Conservation (phyloP, 2,113 vertebrate genomes). For the Gavialis gangeticus region DNA sequence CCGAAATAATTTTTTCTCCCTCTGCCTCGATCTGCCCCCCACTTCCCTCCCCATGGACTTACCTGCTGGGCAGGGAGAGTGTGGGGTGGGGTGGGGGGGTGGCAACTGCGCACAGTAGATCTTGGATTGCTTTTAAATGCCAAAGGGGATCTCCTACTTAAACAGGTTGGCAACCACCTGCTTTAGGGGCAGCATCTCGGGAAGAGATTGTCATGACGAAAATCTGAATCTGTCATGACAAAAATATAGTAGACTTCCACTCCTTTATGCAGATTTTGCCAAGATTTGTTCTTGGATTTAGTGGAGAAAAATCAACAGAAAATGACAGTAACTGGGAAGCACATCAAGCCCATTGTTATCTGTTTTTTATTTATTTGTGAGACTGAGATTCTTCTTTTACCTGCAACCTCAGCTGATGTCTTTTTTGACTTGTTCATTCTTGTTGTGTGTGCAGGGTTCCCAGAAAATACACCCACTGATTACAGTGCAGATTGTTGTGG, state of each 20-base stretch:
- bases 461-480: not conserved
- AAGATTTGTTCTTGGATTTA: not conserved
- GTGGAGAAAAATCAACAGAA: not conserved
- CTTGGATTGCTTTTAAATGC: no score
- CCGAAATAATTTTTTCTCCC: no score
- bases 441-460: not conserved
- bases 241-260: not conserved
- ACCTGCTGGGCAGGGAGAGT: no score
- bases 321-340: not conserved
- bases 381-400: not conserved
- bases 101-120: no score
- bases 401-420: not conserved
- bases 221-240: accelerated
- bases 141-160: no score
- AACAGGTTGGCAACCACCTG: no score
- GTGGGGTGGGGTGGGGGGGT: no score
- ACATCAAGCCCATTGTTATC: not conserved
- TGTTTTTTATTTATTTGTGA: not conserved
- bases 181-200: no score
- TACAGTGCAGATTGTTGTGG: not conserved
- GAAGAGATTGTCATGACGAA: no score
- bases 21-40: no score
- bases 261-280: not conserved
- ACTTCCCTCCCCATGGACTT: no score
- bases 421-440: not conserved